These are phyloP conservation scores for Sisor rabdophorus DNA, from an alignment of 2,113 vertebrate species.

Conservation along the genomic window DNA sequence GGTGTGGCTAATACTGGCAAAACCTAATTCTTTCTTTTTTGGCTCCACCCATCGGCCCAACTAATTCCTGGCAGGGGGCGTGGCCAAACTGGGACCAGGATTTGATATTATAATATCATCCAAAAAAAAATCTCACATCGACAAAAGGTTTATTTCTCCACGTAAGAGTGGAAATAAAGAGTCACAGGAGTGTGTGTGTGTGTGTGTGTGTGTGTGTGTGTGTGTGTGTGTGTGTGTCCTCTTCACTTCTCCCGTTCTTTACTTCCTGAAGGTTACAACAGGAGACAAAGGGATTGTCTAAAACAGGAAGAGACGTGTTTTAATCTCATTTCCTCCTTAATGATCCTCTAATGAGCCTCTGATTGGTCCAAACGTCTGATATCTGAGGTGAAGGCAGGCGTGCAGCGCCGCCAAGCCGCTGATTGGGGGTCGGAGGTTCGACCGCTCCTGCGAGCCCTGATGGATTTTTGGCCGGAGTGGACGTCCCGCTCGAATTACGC, in stretches of 20 bases:
- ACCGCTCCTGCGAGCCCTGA: constrained; percentile 25
- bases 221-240: too few species aligned
- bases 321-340: not conserved
- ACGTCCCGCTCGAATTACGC: constrained; percentile 39
- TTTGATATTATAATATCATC: not conserved
- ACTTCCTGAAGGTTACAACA: constrained; percentile 2
- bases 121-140: too few species aligned
- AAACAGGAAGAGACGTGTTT: not conserved
- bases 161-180: constrained; percentile 4
- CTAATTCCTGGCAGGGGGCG: not conserved
- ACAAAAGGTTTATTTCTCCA: too few species aligned
- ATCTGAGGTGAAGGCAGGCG: not conserved
- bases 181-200: not conserved
- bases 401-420: constrained; percentile 12
- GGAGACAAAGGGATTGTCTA: constrained; percentile 11
- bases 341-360: constrained; percentile 13
- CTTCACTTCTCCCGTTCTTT: not conserved
- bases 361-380: constrained; percentile 10
- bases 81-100: not conserved
- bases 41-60: not conserved
- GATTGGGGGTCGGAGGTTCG: constrained; percentile 28
- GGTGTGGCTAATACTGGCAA: not conserved
- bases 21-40: not conserved
- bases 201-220: too few species aligned
- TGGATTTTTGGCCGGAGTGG: constrained; percentile 25